Conservation (phyloP, 1,140 invertebrate genomes). For the Tetragonula clypearis region DNA sequence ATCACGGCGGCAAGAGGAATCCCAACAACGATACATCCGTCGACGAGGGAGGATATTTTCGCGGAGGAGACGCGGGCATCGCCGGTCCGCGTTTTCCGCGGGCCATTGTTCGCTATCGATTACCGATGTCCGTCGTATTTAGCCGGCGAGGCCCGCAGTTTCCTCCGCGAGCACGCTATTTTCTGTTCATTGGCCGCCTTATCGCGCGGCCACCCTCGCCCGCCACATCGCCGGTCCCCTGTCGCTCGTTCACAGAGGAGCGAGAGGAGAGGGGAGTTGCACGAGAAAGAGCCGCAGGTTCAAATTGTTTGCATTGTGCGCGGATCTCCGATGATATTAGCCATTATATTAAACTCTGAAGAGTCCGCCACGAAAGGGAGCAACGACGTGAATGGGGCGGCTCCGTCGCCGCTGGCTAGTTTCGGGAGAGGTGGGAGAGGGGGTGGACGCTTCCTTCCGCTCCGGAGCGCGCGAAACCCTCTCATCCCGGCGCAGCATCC, state of each 20-base stretch:
- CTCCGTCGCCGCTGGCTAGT: conserved; percentile 39
- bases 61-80: conserved; percentile 28
- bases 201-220: conserved; percentile 46
- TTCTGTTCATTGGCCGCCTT: conserved; percentile 69
- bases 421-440: neutral
- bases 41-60: conserved; percentile 1
- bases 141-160: conserved; percentile 60
- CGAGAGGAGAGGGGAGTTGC: neutral
- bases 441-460: conserved; percentile 60
- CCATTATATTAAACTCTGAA: conserved; percentile 75
- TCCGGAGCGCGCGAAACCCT: conserved; percentile 4
- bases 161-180: conserved; percentile 60
- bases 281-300: conserved; percentile 46
- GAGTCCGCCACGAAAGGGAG: conserved; percentile 58
- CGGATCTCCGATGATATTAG: conserved; percentile 73
- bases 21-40: neutral
- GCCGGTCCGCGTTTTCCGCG: conserved; percentile 52
- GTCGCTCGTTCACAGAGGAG: neutral
- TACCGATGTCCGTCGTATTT: conserved; percentile 69
- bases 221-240: neutral
- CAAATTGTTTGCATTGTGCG: conserved; percentile 75
- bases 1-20: neutral
- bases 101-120: conserved; percentile 69
- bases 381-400: conserved; percentile 48
- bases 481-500: conserved; percentile 27